Conservation (phyloP, 2,797 vertebrate species). For the Pygocentrus nattereri region DNA sequence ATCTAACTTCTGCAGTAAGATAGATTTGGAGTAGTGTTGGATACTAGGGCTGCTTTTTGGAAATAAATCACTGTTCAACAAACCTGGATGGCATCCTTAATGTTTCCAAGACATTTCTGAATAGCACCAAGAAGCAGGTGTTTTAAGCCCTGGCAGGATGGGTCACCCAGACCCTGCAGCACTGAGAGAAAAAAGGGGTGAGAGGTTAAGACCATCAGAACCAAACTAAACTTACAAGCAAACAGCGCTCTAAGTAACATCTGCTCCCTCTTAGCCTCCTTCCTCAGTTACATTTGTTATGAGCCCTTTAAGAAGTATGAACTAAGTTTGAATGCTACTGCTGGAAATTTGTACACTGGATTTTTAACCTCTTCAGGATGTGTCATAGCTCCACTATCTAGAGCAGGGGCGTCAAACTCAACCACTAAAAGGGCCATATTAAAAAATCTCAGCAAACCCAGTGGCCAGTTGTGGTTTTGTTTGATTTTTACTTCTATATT, state of each 20-base stretch:
- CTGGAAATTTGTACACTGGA: no score
- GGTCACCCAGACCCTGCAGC: slow-evolving; percentile 89
- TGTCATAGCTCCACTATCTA: no score
- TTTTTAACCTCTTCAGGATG: no score
- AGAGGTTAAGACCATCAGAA: background rate
- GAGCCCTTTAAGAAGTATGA: no score
- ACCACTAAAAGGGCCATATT: no score
- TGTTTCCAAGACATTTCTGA: slow-evolving; percentile 92
- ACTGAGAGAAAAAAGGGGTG: slow-evolving; percentile 74
- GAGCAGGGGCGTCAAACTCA: no score
- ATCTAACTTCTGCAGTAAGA: background rate
- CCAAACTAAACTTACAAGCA: background rate
- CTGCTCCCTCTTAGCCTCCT: no score
- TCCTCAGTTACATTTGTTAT: background rate
- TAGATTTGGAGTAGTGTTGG: background rate
- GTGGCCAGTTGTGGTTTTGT: no score
- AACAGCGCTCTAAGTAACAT: no score
- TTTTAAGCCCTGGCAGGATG: slow-evolving; percentile 86
- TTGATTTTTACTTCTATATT: no score
- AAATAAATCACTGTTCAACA: slow-evolving; percentile 9
- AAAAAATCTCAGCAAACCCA: no score
- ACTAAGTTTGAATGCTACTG: no score
- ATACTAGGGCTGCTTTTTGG: background rate
- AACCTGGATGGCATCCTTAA: slow-evolving; percentile 94
- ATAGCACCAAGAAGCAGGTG: slow-evolving; percentile 96